These are phyloP conservation scores for Frankliniella fusca DNA, from an alignment of 2,888 invertebrate genomes.

Conservation along the genomic window DNA sequence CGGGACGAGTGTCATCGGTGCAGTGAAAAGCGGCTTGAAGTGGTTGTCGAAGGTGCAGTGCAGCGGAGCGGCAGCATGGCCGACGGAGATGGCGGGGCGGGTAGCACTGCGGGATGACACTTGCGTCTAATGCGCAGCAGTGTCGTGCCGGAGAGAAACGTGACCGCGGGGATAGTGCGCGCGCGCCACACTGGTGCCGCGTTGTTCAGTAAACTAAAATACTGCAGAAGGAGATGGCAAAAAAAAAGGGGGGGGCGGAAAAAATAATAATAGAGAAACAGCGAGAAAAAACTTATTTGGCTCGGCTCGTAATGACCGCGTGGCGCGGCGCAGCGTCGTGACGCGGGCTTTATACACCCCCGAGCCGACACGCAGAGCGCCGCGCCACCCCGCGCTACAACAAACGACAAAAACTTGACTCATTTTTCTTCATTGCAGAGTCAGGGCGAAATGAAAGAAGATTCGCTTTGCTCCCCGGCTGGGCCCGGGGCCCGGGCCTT, in stretches of 20 bases:
- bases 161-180: too few species aligned
- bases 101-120: too few species aligned
- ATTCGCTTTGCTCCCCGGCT: conserved; percentile 1
- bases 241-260: neutral
- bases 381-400: neutral
- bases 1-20: too few species aligned
- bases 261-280: neutral
- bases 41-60: too few species aligned
- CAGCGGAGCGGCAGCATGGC: too few species aligned
- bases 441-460: conserved; percentile 22
- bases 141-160: too few species aligned
- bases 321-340: neutral
- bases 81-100: too few species aligned
- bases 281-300: neutral
- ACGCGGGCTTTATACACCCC: neutral
- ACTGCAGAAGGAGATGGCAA: too few species aligned
- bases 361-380: neutral
- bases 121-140: too few species aligned
- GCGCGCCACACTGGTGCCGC: too few species aligned
- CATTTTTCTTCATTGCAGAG: conserved; percentile 24
- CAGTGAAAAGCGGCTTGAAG: too few species aligned
- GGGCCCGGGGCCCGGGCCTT: neutral
- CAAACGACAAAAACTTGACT: conserved; percentile 26
- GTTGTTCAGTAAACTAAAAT: too few species aligned
- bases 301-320: neutral